Evolutionary conservation across 2,888 invertebrate genomes (phyloP).

Genomic region (Carpatolechia fugitivella): DNA sequence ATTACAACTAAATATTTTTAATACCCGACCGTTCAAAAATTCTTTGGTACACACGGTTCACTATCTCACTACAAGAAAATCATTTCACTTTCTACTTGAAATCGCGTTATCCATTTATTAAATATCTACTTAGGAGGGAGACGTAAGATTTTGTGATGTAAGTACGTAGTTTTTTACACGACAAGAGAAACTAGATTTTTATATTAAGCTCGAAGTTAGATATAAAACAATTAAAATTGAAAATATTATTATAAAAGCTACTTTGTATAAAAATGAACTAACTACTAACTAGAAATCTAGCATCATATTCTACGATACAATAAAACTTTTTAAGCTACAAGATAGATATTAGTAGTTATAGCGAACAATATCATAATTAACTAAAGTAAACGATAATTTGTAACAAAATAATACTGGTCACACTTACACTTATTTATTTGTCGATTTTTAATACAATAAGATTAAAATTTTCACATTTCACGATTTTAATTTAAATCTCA

Average conservation of each 20-base stretch:
- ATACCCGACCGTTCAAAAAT: neutral
- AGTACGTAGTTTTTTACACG: neutral
- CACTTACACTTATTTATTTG: conserved; percentile 42
- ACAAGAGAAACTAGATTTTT: neutral
- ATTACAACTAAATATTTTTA: neutral
- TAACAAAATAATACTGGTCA: conserved; percentile 21
- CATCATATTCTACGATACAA: neutral
- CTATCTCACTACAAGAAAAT: neutral
- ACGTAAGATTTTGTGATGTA: neutral
- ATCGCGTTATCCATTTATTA: too few species aligned
- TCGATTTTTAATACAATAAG: conserved; percentile 28
- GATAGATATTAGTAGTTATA: neutral
- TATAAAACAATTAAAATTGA: neutral
- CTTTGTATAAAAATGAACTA: conserved; percentile 9
- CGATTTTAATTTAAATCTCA: neutral
- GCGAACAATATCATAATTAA: conserved; percentile 1
- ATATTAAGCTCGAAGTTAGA: conserved; percentile 6
- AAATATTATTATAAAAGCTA: conserved; percentile 21
- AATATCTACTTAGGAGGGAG: neutral
- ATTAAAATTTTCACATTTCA: neutral
- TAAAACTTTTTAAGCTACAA: neutral
- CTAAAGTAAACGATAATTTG: neutral
- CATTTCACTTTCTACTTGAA: too few species aligned
- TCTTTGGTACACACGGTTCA: neutral
- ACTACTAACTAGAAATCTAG: neutral